A percentile compares a stretch with the other conserved stretches of the same genome.
Conservation (phyloP, 1,140 invertebrate genomes). For the Brachionus koreanus region DNA sequence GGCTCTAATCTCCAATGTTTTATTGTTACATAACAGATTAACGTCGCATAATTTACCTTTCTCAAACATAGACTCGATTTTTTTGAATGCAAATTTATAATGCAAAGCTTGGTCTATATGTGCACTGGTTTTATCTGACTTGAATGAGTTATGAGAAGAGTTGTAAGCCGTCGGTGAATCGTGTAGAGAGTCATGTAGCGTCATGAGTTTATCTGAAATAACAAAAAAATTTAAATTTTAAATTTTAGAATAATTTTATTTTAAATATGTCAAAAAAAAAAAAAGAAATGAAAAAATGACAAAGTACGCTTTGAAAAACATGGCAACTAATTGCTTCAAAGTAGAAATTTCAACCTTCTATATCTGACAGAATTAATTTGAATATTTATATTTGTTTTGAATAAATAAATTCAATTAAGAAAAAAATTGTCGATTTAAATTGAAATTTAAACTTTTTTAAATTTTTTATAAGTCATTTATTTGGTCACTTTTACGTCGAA, state of each 20-base stretch:
- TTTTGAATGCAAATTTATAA: constrained; percentile 19
- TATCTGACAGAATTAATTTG: not conserved
- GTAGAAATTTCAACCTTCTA: not conserved
- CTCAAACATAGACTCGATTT: not conserved
- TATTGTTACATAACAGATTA: constrained; percentile 55
- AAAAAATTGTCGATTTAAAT: too few species aligned
- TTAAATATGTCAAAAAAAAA: not conserved
- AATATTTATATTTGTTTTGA: not conserved
- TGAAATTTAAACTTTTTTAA: too few species aligned
- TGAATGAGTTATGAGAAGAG: not conserved
- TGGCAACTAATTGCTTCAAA: not conserved
- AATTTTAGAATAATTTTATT: not conserved
- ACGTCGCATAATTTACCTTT: constrained; percentile 51
- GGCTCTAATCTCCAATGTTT: constrained; percentile 59
- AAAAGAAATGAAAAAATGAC: not conserved
- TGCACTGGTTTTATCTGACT: not conserved
- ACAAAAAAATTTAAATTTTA: not conserved
- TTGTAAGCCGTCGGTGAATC: not conserved
- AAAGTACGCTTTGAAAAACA: not conserved
- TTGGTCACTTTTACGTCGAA: too few species aligned
- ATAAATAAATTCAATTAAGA: not conserved
- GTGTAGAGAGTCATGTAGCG: not conserved
- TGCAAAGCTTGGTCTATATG: not conserved
- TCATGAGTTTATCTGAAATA: not conserved
- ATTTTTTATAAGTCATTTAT: too few species aligned